Percentiles rank a stretch among this genome's conserved stretches.
phyloP scores from a whole-genome alignment of 2,888 invertebrate genomes.

The Achlya flavicornis region DNA sequence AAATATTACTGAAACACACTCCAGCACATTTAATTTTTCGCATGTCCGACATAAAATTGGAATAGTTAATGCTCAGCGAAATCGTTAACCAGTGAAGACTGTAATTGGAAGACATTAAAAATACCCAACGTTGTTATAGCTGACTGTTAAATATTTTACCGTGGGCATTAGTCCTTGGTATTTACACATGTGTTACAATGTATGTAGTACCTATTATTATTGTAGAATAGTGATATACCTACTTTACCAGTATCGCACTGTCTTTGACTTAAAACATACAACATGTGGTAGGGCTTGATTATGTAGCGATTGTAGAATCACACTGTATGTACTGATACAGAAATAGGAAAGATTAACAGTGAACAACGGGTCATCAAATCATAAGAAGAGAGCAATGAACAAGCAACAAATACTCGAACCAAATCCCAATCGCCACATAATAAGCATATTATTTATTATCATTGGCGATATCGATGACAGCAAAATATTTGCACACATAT shows the following conservation, averaged over 20 bases:
- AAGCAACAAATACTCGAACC: too few relatives aligned
- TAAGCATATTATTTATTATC: neutral
- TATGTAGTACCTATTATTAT: conserved; percentile 44
- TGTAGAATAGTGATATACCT: conserved; percentile 31
- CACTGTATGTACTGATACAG: too few relatives aligned
- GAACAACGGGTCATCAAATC: too few relatives aligned
- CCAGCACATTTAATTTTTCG: conserved; percentile 66
- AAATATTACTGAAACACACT: conserved; percentile 44
- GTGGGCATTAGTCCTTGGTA: conserved; percentile 74
- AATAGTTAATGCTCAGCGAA: conserved; percentile 79
- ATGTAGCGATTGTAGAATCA: too few relatives aligned
- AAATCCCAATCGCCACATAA: neutral
- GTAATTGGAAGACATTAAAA: conserved; percentile 83
- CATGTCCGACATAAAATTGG: conserved; percentile 76
- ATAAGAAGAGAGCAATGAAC: too few relatives aligned
- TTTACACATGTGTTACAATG: conserved; percentile 75
- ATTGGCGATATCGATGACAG: neutral
- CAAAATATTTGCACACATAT: neutral
- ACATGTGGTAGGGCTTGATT: neutral
- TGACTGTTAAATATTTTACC: conserved; percentile 78
- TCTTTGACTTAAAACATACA: conserved; percentile 16
- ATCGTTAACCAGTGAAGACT: conserved; percentile 80
- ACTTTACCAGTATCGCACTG: conserved; percentile 25
- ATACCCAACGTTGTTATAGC: conserved; percentile 74
- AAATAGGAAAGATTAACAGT: too few relatives aligned